Base-by-base conservation (phyloP, 2,113 vertebrate genomes). In the Rhynchomys soricoides region DNA sequence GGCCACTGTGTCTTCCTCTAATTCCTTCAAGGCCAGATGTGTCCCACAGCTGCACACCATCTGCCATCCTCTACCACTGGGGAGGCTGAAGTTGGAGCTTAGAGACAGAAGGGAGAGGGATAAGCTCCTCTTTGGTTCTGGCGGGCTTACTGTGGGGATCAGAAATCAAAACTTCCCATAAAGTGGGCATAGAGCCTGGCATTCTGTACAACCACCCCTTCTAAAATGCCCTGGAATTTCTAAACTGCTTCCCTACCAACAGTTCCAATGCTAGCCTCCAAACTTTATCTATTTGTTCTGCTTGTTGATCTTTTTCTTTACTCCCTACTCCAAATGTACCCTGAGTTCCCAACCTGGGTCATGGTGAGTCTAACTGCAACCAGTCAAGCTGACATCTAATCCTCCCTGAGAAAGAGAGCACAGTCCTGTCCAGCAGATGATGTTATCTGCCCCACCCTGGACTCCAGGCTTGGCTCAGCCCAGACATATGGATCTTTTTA, bases 401-500 rank as follows among this genome's bases (percentile, higher is more conserved):
- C 88, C 10, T 95, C 91, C 90, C 93, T 50, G 31, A 86, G 96
- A 92, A 92, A 81, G 85, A 93, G 66, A 91, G 59, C 79, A 43
- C 26, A 57, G 50, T 62, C 50, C n/a, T 1, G 34, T 95, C 96
- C 97, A 97, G 83, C 64, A 59, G 82, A 96, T 98, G 97, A 97
- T 78, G 96, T 93, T 82, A 95, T 96, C 62, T 17, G 71, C 89
- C 89, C 48, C 89, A 93, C 96, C 89, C 96, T 86, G 82, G 45
- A 68, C 96, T 50, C 86, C 43, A 95, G 92, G 86, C 86, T 95
- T 77, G 81, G 66, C 89, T 89, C 82, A 37, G 91, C 95, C 92
- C 95, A 97, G 77, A 95, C 97, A 97, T 95, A 95, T 97, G 97
- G 96, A 97, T 96, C 95, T 87, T 96, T 96, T 97, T 97, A 98